These are phyloP conservation scores for Rhabdophis nuchalis DNA, from an alignment of 2,797 vertebrate species.

Conservation along the genomic window DNA sequence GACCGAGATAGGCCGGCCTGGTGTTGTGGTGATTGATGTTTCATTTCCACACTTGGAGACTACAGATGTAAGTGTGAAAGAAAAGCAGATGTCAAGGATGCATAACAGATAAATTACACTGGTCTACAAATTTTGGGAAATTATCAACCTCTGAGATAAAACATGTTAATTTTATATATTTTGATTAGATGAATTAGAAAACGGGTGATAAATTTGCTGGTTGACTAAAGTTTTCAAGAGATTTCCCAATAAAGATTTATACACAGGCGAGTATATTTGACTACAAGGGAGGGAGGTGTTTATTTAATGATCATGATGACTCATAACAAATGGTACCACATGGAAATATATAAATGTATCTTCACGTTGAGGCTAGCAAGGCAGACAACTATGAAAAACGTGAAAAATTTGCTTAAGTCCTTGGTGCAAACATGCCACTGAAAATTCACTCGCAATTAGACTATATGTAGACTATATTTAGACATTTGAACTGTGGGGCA, in stretches of 20 bases:
- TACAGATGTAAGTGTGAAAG: constrained; percentile 75
- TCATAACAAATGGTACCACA: too few relatives aligned
- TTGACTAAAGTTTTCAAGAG: too few relatives aligned
- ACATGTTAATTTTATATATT: not conserved
- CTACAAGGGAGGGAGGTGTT: too few relatives aligned
- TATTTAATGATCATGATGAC: too few relatives aligned
- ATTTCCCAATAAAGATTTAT: too few relatives aligned
- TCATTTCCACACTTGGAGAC: constrained; percentile 73
- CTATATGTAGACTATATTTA: too few relatives aligned
- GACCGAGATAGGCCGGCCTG: constrained; percentile 71
- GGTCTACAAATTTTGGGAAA: not conserved
- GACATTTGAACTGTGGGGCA: not conserved
- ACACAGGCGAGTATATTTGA: too few relatives aligned
- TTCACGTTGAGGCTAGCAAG: too few relatives aligned
- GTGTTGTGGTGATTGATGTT: constrained; percentile 85
- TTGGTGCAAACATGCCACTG: not conserved
- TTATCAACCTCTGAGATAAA: not conserved
- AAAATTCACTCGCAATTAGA: not conserved
- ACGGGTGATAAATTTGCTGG: not conserved
- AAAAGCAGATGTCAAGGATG: too few relatives aligned
- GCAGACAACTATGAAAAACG: too few relatives aligned
- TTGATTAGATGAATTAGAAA: not conserved
- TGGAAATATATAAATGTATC: too few relatives aligned
- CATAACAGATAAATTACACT: not conserved
- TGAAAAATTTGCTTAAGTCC: too few relatives aligned